phyloP scores from a whole-genome alignment of 2,888 invertebrate species.

The Azorinus chamasolen region DNA sequence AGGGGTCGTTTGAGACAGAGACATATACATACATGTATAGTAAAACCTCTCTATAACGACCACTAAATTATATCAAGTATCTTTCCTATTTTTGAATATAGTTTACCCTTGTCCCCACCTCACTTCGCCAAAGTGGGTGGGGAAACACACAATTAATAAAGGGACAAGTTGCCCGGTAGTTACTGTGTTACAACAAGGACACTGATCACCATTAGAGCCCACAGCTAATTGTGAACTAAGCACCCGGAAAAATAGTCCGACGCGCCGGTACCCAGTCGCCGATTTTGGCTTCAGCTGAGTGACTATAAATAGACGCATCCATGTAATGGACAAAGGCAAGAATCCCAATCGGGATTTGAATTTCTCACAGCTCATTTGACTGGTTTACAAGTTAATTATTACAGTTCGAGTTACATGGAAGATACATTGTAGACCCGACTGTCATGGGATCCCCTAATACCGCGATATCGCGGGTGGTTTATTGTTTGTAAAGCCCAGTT shows the following conservation, averaged over 20 bases:
- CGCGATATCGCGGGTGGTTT: no score
- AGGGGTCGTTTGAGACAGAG: no score
- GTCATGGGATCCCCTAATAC: no score
- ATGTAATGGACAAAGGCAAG: constrained; percentile 18
- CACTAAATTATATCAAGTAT: no score
- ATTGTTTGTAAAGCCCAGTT: no score
- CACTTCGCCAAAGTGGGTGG: no score
- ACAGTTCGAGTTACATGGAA: constrained; percentile 36
- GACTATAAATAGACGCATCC: constrained; percentile 31
- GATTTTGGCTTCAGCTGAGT: constrained; percentile 45
- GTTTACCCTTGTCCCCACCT: no score
- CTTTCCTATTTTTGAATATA: no score
- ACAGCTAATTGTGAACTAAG: constrained; percentile 27
- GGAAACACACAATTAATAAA: no score
- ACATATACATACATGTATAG: no score
- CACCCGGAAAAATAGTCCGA: constrained; percentile 53
- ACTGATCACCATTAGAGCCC: constrained; percentile 9
- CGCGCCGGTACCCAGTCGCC: constrained; percentile 50
- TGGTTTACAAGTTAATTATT: constrained; percentile 36
- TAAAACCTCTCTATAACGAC: no score
- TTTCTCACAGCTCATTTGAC: constrained; percentile 45
- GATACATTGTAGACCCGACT: constrained; percentile 3
- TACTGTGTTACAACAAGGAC: not conserved
- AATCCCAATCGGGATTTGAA: constrained; percentile 19
- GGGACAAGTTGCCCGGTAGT: no score